phyloP scores from a whole-genome alignment of 2,888 invertebrate genomes.

The Magallana nippona region DNA sequence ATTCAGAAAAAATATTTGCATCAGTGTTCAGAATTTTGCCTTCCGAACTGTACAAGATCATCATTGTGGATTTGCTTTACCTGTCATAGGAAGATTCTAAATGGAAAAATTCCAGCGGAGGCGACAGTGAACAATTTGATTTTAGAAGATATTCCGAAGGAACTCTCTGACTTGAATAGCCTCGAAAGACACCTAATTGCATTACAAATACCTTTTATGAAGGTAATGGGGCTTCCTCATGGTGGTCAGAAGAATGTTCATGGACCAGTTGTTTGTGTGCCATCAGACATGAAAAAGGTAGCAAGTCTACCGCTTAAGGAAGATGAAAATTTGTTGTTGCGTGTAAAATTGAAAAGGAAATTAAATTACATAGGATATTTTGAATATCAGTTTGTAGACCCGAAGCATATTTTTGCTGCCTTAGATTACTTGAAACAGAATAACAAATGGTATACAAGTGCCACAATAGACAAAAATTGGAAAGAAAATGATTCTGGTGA shows the following conservation, averaged over 20 bases:
- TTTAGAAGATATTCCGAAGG: constrained; percentile 45
- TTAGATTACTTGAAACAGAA: background rate
- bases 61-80: constrained; percentile 40
- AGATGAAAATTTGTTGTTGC: constrained; percentile 44
- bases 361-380: constrained; percentile 35
- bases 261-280: constrained; percentile 60
- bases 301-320: constrained; percentile 48
- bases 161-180: constrained; percentile 49
- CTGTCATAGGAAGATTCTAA: constrained; percentile 41
- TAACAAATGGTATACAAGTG: constrained; percentile 32
- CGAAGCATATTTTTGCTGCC: background rate
- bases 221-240: constrained; percentile 54
- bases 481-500: background rate
- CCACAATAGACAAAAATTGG: constrained; percentile 2
- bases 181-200: constrained; percentile 57
- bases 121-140: constrained; percentile 38
- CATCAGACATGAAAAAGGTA: constrained; percentile 50
- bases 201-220: constrained; percentile 56
- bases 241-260: constrained; percentile 54
- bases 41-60: background rate
- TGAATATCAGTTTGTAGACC: constrained; percentile 34
- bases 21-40: background rate
- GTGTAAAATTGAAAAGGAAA: constrained; percentile 54
- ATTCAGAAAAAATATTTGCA: constrained; percentile 13
- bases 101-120: constrained; percentile 39